Conservation (phyloP, 1,140 invertebrate genomes). For the Sitobion miscanthi region DNA sequence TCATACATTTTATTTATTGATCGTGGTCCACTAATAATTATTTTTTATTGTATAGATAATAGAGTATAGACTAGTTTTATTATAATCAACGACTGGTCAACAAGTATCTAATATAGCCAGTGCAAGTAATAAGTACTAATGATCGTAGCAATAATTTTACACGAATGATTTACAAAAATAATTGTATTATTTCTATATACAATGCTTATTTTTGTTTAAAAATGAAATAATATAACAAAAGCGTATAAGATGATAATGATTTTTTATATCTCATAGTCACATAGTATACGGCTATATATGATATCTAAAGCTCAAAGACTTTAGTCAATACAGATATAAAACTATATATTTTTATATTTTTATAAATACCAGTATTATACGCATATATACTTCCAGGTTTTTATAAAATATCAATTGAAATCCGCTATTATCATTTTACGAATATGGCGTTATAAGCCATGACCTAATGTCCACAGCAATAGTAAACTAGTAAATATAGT, state of each 20-base stretch:
- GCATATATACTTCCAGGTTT: not conserved
- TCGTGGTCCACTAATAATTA: not conserved
- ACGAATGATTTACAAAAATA: not conserved
- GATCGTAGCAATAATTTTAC: not conserved
- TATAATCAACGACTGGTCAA: too few species aligned
- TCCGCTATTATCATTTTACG: not conserved
- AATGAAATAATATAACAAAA: not conserved
- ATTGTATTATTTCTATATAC: not conserved
- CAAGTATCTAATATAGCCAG: too few species aligned
- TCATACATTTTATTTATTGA: not conserved
- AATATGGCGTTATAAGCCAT: constrained; percentile 35
- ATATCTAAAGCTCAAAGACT: not conserved
- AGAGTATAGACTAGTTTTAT: too few species aligned
- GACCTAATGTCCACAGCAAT: not conserved
- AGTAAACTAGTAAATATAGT: constrained; percentile 6
- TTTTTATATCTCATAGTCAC: not conserved
- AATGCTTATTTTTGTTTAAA: not conserved
- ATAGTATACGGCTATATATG: not conserved
- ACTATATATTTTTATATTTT: not conserved
- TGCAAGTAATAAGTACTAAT: too few species aligned
- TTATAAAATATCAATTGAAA: constrained; percentile 22
- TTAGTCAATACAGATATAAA: not conserved
- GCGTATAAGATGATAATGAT: not conserved
- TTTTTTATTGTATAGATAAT: not conserved
- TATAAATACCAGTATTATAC: not conserved